These are phyloP conservation scores for Notospermus geniculatus DNA, from an alignment of 1,140 invertebrate genomes.

Conservation along the genomic window DNA sequence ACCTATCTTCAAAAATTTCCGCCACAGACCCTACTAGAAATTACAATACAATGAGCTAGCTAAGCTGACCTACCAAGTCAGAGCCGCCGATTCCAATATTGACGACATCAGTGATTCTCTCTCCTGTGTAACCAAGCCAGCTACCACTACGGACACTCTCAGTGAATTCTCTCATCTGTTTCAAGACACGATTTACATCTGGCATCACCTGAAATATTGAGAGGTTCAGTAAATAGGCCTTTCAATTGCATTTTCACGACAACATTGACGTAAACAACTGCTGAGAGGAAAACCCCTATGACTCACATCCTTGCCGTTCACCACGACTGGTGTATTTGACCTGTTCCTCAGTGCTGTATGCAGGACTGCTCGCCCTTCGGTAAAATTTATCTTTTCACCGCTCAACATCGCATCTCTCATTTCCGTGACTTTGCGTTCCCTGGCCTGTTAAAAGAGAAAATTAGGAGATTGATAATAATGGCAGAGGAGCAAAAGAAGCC, in stretches of 20 bases:
- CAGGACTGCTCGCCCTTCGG: constrained; percentile 92
- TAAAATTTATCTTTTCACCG: constrained; percentile 96
- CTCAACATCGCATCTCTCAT: constrained; percentile 90
- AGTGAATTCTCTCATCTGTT: constrained; percentile 91
- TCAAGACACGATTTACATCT: constrained; percentile 85
- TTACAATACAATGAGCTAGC: too few species aligned
- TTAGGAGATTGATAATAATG: too few species aligned
- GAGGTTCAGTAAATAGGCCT: too few species aligned
- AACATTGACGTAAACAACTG: neutral
- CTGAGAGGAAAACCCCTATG: neutral
- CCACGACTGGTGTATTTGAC: constrained; percentile 72
- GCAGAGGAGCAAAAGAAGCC: too few species aligned
- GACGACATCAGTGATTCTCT: constrained; percentile 94
- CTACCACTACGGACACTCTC: constrained; percentile 65
- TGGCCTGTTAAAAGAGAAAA: constrained; percentile 63
- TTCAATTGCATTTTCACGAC: too few species aligned
- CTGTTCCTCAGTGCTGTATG: constrained; percentile 92
- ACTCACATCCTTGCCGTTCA: constrained; percentile 82
- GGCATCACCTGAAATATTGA: constrained; percentile 70
- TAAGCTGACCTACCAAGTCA: constrained; percentile 82
- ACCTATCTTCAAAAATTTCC: too few species aligned
- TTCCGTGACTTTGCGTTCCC: constrained; percentile 76
- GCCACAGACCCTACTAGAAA: too few species aligned
- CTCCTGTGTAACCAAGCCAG: constrained; percentile 90
- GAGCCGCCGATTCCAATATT: constrained; percentile 99